phyloP scores from a whole-genome alignment of 2,113 vertebrate species.

The Catharus fuscescens region DNA sequence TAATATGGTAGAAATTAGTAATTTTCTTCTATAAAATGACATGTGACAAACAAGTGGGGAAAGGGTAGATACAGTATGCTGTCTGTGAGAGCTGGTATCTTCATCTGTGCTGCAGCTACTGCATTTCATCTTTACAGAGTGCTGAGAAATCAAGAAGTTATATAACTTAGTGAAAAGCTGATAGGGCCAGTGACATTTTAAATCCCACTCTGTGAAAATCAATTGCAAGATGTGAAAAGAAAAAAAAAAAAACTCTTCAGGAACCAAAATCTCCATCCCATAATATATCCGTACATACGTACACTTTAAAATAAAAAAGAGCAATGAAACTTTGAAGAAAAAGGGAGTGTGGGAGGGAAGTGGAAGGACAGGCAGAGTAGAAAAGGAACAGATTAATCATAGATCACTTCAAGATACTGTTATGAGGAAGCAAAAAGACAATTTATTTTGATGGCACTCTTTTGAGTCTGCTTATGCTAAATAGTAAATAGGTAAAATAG shows the following conservation, averaged over 20 bases:
- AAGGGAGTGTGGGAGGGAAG: neutral
- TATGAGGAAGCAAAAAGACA: neutral
- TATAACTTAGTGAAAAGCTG: neutral
- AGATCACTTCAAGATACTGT: neutral
- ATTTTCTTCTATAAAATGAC: neutral
- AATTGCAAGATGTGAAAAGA: neutral
- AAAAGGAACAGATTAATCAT: neutral
- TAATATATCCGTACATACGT: neutral
- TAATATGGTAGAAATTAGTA: neutral
- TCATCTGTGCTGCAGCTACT: neutral
- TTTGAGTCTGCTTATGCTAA: neutral
- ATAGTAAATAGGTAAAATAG: neutral
- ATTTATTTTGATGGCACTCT: neutral
- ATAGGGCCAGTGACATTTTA: neutral
- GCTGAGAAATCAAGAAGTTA: slow-evolving; percentile 16
- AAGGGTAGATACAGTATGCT: neutral
- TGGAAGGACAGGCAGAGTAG: neutral
- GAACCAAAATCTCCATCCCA: neutral
- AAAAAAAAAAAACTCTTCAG: neutral
- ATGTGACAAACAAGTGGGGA: neutral
- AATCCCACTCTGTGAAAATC: slow-evolving; percentile 14
- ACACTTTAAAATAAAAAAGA: neutral
- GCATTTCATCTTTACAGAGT: neutral
- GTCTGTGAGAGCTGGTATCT: neutral
- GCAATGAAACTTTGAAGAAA: neutral